These are phyloP conservation scores for Rhyacophila evoluta DNA, from an alignment of 2,888 invertebrate genomes.

Conservation along the genomic window DNA sequence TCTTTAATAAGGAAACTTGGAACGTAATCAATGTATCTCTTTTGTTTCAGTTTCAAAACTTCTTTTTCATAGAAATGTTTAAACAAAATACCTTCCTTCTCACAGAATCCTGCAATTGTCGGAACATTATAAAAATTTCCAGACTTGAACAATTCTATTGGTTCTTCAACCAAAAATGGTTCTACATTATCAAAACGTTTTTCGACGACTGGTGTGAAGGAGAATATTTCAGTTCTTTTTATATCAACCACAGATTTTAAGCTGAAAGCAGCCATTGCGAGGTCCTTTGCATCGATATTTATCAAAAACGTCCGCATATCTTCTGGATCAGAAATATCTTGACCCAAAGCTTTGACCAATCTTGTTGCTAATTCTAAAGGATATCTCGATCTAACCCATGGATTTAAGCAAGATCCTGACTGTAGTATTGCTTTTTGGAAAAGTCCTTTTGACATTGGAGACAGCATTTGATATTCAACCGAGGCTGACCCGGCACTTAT, in stretches of 20 bases:
- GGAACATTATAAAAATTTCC: conserved; percentile 66
- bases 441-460: conserved; percentile 41
- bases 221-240: conserved; percentile 49
- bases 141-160: conserved; percentile 65
- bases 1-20: conserved; percentile 30
- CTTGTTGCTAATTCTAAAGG: conserved; percentile 26
- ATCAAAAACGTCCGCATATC: conserved; percentile 20
- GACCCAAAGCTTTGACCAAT: background rate
- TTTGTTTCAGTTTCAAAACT: conserved; percentile 11
- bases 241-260: conserved; percentile 15
- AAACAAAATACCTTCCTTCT: conserved; percentile 67
- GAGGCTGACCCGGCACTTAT: conserved; percentile 49
- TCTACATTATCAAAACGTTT: conserved; percentile 33
- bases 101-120: conserved; percentile 68
- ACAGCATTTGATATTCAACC: conserved; percentile 45
- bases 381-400: conserved; percentile 58
- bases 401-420: conserved; percentile 44
- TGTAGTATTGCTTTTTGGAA: conserved; percentile 48
- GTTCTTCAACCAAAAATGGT: conserved; percentile 56
- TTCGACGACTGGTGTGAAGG: conserved; percentile 58
- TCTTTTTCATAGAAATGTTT: conserved; percentile 27
- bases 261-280: background rate
- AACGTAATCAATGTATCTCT: conserved; percentile 32
- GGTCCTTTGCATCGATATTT: conserved; percentile 56
- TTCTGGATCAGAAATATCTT: background rate